Conservation (phyloP, 2,113 vertebrate genomes). For the Entomyzon cyanotis region DNA sequence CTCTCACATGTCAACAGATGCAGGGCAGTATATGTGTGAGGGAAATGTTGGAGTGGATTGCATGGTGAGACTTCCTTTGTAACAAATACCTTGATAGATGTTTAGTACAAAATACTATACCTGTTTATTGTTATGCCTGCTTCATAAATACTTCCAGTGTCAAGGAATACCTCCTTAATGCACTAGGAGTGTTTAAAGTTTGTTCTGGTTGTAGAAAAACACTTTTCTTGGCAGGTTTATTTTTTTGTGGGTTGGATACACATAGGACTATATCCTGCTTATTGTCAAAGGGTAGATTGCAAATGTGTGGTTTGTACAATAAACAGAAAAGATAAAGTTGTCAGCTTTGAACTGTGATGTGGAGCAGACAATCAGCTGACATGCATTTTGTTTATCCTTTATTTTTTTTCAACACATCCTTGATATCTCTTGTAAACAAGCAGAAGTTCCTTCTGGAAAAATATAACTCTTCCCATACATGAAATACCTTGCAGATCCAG, state of each 20-base stretch:
- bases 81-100: neutral
- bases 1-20: neutral
- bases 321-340: neutral
- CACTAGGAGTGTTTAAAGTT: neutral
- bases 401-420: neutral
- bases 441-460: neutral
- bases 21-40: neutral
- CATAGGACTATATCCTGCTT: accelerated
- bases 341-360: neutral
- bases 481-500: neutral
- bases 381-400: neutral
- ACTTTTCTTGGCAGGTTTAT: neutral
- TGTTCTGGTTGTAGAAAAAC: neutral
- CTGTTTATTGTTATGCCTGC: neutral
- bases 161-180: neutral
- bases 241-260: neutral
- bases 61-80: neutral
- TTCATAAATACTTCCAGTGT: neutral
- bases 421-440: neutral
- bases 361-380: neutral
- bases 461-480: neutral
- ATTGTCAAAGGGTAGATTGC: neutral
- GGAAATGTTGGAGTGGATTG: neutral
- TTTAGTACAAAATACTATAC: neutral
- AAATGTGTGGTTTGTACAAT: neutral